These are phyloP conservation scores for Diarsia mendica DNA, from an alignment of 2,888 invertebrate species.

Conservation along the genomic window DNA sequence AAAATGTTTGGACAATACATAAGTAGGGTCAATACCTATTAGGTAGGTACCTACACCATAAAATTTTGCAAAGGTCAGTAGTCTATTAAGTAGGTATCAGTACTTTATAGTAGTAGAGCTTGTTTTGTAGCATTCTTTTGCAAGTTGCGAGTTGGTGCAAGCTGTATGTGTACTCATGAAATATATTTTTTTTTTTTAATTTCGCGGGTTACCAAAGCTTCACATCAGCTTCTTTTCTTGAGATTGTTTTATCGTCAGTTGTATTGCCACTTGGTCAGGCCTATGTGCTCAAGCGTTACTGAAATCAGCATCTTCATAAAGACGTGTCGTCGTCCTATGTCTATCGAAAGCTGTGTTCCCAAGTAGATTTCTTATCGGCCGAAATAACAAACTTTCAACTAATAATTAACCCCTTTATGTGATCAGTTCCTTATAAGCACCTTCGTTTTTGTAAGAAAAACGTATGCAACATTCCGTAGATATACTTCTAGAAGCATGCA, in stretches of 20 bases:
- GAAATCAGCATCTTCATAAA: neutral
- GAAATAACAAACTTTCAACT: neutral
- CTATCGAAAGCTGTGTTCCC: neutral
- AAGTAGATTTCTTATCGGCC: neutral
- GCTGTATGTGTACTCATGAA: too few species aligned
- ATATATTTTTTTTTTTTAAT: too few species aligned
- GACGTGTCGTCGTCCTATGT: neutral
- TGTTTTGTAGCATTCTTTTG: neutral
- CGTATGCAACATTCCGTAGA: neutral
- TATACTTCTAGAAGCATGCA: neutral
- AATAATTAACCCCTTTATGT: neutral
- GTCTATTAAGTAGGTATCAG: too few species aligned
- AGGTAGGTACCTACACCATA: neutral
- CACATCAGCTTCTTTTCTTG: neutral
- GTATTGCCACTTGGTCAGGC: neutral
- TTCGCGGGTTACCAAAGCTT: neutral
- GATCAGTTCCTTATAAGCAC: neutral
- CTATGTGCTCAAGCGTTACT: neutral
- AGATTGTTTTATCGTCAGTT: neutral
- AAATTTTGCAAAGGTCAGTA: neutral
- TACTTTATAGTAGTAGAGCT: too few species aligned
- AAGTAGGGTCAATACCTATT: constrained; percentile 6
- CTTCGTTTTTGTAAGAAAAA: neutral
- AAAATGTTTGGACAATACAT: constrained; percentile 17
- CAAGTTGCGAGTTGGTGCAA: too few species aligned